Conservation (phyloP, 2,113 vertebrate genomes). For the Scomber scombrus region DNA sequence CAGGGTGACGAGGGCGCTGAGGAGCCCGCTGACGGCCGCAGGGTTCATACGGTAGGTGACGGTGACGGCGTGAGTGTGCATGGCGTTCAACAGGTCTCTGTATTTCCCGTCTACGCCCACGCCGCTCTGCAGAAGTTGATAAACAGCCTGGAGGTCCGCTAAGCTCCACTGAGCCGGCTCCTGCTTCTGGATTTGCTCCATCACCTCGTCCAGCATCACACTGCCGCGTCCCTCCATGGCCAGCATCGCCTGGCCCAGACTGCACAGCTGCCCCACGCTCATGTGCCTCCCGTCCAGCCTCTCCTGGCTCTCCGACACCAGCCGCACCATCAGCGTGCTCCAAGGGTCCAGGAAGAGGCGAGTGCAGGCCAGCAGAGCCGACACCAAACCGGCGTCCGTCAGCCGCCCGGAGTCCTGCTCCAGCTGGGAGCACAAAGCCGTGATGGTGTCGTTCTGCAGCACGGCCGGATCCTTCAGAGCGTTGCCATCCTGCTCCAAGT, state of each 20-base stretch:
- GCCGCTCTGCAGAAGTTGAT: slow-evolving; percentile 83
- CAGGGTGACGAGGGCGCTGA: slow-evolving; percentile 86
- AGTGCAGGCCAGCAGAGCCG: slow-evolving; percentile 85
- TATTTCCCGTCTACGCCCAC: slow-evolving; percentile 67
- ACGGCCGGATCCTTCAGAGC: slow-evolving; percentile 77
- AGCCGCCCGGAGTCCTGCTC: slow-evolving; percentile 84
- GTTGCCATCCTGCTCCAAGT: slow-evolving; percentile 80
- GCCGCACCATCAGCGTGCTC: slow-evolving; percentile 82
- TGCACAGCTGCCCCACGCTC: slow-evolving; percentile 82
- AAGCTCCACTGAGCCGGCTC: slow-evolving; percentile 79
- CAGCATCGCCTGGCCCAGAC: slow-evolving; percentile 86
- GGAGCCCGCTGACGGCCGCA: slow-evolving; percentile 78
- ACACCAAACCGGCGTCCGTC: slow-evolving; percentile 83
- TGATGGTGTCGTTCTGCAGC: slow-evolving; percentile 83
- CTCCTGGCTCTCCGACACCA: slow-evolving; percentile 86
- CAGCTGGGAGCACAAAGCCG: slow-evolving; percentile 86
- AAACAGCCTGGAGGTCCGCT: slow-evolving; percentile 83
- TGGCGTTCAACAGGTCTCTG: slow-evolving; percentile 84
- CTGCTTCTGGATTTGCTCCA: slow-evolving; percentile 81
- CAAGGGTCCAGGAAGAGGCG: slow-evolving; percentile 85
- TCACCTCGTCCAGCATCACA: slow-evolving; percentile 76
- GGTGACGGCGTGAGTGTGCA: slow-evolving; percentile 82
- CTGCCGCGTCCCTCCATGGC: slow-evolving; percentile 77
- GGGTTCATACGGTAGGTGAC: slow-evolving; percentile 80
- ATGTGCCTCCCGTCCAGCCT: slow-evolving; percentile 83